Percentiles rank a stretch among this genome's conserved stretches.
Evolutionary conservation across 2,113 vertebrate species (phyloP).

Genomic region (Accipiter virgatus): DNA sequence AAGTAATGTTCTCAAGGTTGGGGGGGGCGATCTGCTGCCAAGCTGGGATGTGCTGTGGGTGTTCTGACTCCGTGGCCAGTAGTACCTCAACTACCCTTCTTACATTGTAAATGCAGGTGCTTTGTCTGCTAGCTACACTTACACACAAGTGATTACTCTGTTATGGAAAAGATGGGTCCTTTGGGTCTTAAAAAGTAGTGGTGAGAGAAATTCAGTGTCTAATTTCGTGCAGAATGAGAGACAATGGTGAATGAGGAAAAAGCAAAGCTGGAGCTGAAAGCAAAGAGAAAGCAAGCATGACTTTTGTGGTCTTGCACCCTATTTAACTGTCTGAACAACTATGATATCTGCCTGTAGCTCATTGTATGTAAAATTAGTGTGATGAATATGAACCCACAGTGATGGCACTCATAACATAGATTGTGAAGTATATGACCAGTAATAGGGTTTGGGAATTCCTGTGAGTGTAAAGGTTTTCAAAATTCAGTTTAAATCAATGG

Average conservation of each 20-base stretch:
- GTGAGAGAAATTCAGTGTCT: background rate
- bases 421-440: background rate
- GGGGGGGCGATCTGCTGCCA: background rate
- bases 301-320: background rate
- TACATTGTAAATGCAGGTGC: too few relatives aligned
- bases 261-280: background rate
- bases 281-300: background rate
- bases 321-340: background rate
- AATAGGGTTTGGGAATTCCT: background rate
- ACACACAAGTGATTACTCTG: background rate
- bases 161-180: background rate
- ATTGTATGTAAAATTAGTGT: background rate
- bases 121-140: background rate
- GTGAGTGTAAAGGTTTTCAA: background rate
- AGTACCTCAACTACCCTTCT: too few relatives aligned
- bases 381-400: background rate
- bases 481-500: background rate
- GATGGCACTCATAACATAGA: background rate
- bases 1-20: background rate
- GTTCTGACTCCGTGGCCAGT: background rate
- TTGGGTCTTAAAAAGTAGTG: too few relatives aligned
- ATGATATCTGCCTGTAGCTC: background rate
- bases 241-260: background rate
- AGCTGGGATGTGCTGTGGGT: too few relatives aligned
- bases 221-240: background rate